A percentile compares a stretch with the other conserved stretches of the same genome.
Evolutionary conservation across 2,113 vertebrate species (phyloP).

Genomic region (Chaetura pelagica): DNA sequence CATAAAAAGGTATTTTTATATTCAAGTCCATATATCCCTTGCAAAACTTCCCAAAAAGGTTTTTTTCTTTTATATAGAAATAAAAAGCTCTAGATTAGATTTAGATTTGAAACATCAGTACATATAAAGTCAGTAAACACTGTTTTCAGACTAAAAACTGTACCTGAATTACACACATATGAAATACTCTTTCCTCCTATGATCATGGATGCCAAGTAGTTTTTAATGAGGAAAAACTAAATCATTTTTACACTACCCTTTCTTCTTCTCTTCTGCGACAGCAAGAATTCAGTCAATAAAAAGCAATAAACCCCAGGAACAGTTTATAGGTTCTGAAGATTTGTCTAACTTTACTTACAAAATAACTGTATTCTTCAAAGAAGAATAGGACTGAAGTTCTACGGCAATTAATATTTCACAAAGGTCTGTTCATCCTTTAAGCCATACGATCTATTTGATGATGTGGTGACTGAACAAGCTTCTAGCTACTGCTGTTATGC

Average conservation of each 20-base stretch:
- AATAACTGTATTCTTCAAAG: not conserved
- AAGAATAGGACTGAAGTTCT: not conserved
- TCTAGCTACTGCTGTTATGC: not conserved
- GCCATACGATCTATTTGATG: not conserved
- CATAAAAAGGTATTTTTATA: not conserved
- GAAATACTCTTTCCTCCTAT: not conserved
- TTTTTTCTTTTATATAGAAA: not conserved
- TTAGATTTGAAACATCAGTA: not conserved
- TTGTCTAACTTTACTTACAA: not conserved
- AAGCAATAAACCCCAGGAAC: not conserved
- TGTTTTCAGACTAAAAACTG: not conserved
- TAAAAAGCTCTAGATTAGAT: not conserved
- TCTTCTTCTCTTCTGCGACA: not conserved
- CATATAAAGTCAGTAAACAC: not conserved
- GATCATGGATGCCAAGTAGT: not conserved
- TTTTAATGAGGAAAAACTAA: not conserved
- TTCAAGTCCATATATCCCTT: not conserved
- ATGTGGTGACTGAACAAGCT: not conserved
- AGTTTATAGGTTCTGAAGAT: not conserved
- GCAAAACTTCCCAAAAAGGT: not conserved
- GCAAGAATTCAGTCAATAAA: not conserved
- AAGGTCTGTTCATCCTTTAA: not conserved
- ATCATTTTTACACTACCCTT: not conserved
- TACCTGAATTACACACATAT: not conserved
- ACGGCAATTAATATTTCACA: not conserved